Conservation (phyloP, 2,113 vertebrate species). For the Passer domesticus region DNA sequence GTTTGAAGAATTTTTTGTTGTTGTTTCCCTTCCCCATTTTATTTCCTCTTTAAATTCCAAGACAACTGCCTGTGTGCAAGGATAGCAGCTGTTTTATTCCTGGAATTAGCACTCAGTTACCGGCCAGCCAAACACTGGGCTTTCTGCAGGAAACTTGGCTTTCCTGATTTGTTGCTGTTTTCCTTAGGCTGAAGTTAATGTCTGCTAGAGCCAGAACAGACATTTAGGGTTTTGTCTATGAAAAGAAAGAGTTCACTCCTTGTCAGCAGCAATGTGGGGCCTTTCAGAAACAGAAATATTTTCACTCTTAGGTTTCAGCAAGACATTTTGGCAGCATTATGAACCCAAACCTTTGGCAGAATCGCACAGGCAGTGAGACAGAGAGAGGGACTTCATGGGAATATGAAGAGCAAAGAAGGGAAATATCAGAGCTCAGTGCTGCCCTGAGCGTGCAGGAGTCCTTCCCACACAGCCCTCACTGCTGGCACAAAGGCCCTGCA, state of each 20-base stretch:
- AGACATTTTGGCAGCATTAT: neutral
- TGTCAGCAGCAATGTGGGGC: neutral
- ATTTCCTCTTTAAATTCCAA: slow-evolving; percentile 54
- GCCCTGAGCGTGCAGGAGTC: neutral
- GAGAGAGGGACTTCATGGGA: neutral
- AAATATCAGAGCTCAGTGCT: neutral
- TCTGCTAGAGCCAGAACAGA: neutral
- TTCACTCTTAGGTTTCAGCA: slow-evolving; percentile 10
- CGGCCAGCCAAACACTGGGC: neutral
- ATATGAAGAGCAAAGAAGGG: neutral
- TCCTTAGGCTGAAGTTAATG: slow-evolving; percentile 9
- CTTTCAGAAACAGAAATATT: slow-evolving; percentile 30
- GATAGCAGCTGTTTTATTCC: slow-evolving; percentile 43
- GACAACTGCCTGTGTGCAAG: neutral
- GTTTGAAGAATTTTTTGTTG: neutral
- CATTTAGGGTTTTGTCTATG: neutral
- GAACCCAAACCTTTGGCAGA: slow-evolving; percentile 5
- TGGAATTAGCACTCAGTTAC: slow-evolving; percentile 23
- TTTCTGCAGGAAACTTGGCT: slow-evolving; percentile 40
- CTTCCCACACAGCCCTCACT: neutral
- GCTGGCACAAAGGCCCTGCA: neutral
- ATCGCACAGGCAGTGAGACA: neutral
- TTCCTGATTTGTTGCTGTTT: slow-evolving; percentile 46
- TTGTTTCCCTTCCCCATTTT: slow-evolving; percentile 24
- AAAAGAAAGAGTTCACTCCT: slow-evolving; percentile 4